A percentile compares a stretch with the other conserved stretches of the same genome.
Conservation (phyloP, 2,113 vertebrate genomes). For the Scomber colias region DNA sequence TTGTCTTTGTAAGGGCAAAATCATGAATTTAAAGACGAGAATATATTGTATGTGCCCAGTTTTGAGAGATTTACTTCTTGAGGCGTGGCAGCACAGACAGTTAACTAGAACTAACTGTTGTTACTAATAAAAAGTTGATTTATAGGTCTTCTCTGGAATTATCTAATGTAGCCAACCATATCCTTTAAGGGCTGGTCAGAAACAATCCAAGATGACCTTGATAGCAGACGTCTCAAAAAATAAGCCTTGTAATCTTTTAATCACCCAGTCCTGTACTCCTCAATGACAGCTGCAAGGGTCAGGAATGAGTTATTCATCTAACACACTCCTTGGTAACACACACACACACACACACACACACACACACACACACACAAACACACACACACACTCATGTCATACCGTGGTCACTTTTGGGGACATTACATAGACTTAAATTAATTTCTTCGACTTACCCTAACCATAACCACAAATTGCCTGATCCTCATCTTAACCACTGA, state of each 20-base stretch:
- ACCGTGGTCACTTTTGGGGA: too few relatives aligned
- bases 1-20: too few relatives aligned
- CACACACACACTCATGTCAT: too few relatives aligned
- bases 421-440: too few relatives aligned
- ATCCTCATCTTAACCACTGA: too few relatives aligned
- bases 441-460: too few relatives aligned
- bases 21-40: too few relatives aligned
- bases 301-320: conserved; percentile 2
- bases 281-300: conserved; percentile 16
- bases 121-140: neutral
- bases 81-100: neutral
- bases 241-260: conserved; percentile 24
- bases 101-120: too few relatives aligned
- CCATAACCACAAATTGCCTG: too few relatives aligned
- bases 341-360: conserved; percentile 10
- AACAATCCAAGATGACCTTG: neutral
- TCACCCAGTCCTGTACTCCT: neutral
- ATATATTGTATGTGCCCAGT: neutral
- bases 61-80: too few relatives aligned
- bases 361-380: neutral
- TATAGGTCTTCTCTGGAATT: neutral
- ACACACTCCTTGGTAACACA: conserved; percentile 18
- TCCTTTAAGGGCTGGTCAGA: neutral
- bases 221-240: neutral
- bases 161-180: neutral